Base-by-base conservation (phyloP, 2,888 invertebrate species). In the Hybos culiciformis region DNA sequence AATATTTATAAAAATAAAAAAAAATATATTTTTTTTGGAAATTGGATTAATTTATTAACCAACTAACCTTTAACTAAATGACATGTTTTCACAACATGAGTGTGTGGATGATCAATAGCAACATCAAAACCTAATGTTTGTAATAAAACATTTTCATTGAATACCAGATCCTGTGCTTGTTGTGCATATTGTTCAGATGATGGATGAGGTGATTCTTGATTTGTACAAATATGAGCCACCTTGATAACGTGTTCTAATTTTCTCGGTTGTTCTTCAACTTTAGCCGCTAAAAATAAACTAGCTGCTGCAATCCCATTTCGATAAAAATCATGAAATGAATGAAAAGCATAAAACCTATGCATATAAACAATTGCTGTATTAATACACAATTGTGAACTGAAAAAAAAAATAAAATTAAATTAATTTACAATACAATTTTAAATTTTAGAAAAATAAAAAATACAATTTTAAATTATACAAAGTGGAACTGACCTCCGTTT, bases 341-440 rank as follows among this genome's bases (percentile, higher is more conserved):
- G 96, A 72, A 91, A 94, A 70, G 96, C 92, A 70, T 94, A 98
- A 71, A 97, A 98, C 44, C 97, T 78, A 70, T 98, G 97, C 94
- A 97, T 94, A 61, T 97, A 97, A 44, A 97, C 96, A 59, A 96
- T 96, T 24, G 96, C 97, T 48, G 96, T 96, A 70, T 96, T 97
- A 68, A 96, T 96, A 66, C 96, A 96, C 70, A 96, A 70, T 70
- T 96, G 96, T 38, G 91, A 87, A 56, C 83, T 83, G 46, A 39
- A 50, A 48, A 31, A 39, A 9, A 24, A 40, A 38, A 4, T 15
- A 29, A 5, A 11, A 17, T 38, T 11, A 26, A 26, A 11, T 20
- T 14, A 7, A 21, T 38, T 5, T n/a, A 18, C 11, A 11, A 26
- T 18, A 11, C 4, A 2, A 1, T 11, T 17, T 6, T 26, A 21